Evolutionary conservation across 2,888 invertebrate genomes (phyloP).

Genomic region (Euproctis similis): DNA sequence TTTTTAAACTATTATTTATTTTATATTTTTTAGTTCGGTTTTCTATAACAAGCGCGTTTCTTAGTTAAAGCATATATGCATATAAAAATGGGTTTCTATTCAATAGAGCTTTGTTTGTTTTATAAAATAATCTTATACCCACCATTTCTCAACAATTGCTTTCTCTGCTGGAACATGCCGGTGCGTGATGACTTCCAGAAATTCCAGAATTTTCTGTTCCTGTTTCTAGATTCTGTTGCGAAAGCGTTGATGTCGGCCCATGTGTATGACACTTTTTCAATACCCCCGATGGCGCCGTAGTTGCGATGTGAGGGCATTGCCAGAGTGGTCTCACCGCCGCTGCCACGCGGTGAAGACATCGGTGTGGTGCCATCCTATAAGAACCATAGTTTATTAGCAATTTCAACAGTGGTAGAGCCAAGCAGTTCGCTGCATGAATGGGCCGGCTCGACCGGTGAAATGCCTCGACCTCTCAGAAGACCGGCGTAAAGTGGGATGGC

Average conservation of each 20-base stretch:
- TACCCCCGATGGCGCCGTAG: conserved; percentile 58
- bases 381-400: too few species aligned
- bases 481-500: too few species aligned
- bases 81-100: too few species aligned
- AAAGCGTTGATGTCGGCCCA: conserved; percentile 89
- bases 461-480: too few species aligned
- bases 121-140: conserved; percentile 16
- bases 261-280: conserved; percentile 80
- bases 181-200: conserved; percentile 53
- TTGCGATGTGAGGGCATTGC: conserved; percentile 42
- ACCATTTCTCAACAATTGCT: conserved; percentile 86
- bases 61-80: too few species aligned
- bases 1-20: too few species aligned
- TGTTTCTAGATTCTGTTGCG: conserved; percentile 73
- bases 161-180: conserved; percentile 71
- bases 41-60: too few species aligned
- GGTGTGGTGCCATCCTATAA: conserved; percentile 42
- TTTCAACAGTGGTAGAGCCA: too few species aligned
- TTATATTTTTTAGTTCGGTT: too few species aligned
- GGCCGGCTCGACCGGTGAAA: too few species aligned
- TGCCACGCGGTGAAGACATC: conserved; percentile 42
- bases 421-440: too few species aligned
- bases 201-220: conserved; percentile 60
- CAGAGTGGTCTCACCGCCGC: conserved; percentile 48
- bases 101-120: too few species aligned